Evolutionary conservation across 2,888 invertebrate genomes (phyloP).

Genomic region (Philhelius pedissequus): DNA sequence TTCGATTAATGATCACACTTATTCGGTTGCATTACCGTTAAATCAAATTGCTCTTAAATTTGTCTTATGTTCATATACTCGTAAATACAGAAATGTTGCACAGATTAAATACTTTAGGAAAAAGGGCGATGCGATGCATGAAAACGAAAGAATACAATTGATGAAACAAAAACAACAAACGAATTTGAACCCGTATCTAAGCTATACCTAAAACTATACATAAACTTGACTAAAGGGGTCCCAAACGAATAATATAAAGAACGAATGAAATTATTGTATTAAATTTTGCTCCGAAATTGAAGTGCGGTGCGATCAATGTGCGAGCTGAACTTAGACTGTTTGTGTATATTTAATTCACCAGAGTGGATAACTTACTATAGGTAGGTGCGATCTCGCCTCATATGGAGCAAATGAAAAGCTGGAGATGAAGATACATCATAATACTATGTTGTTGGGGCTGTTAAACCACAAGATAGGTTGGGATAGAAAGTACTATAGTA

Average conservation of each 20-base stretch:
- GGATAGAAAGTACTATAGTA: neutral
- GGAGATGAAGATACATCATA: constrained; percentile 5
- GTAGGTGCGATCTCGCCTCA: constrained; percentile 26
- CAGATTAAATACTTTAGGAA: constrained; percentile 8
- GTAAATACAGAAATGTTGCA: constrained; percentile 4
- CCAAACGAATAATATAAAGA: neutral
- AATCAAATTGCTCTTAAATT: neutral
- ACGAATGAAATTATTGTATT: neutral
- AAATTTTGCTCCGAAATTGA: constrained; percentile 6
- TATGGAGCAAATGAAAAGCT: constrained; percentile 4
- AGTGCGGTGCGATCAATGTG: constrained; percentile 28
- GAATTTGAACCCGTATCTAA: constrained; percentile 22
- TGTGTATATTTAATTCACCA: constrained; percentile 21
- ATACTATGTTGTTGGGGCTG: neutral
- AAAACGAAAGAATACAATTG: constrained; percentile 36
- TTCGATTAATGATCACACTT: neutral
- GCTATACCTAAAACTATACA: neutral
- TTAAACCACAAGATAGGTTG: neutral
- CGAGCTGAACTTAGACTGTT: constrained; percentile 47
- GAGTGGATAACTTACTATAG: constrained; percentile 13
- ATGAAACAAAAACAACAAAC: neutral
- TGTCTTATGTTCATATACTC: neutral
- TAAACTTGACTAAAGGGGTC: constrained; percentile 8
- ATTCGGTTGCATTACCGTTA: neutral
- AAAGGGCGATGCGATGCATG: neutral